Base-by-base conservation (phyloP, 2,888 invertebrate genomes). In the Orthosia incerta region DNA sequence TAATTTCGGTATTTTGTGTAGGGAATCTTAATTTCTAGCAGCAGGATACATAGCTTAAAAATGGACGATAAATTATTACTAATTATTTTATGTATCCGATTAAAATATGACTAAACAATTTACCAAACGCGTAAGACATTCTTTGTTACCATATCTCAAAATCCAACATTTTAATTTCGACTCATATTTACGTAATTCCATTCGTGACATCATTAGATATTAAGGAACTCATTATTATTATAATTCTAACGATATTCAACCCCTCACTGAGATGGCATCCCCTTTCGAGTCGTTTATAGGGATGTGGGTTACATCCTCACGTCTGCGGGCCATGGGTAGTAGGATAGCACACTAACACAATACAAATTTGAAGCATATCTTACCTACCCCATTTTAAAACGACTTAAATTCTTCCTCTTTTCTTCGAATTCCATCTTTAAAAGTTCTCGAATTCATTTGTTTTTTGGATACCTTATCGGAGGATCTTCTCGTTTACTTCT, bases 251-350 rank as follows among this genome's bases (percentile, higher is more conserved):
- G 53, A 67, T 70, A 67, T 70, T 69, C 63, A 67, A 67, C 71
- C 80, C 84, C 66, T 66, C 23, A 31, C 20, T 61, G 59, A 23
- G 48, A 31, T 70, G 26, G 51, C 67, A 76, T 68, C 72, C 84
- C 82, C 61, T 71, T 71, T 26, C 45, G 51, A 55, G 26, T 60
- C 56, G 69, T 70, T 48, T 31, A 56, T 72, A 76, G 80, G 80
- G 60, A 71, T 79, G 51, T 79, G 71, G 79, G 74, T 79, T 79
- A 78, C 57, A 31, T 62, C 51, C 63, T 57, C 50, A 65, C 15
- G 26, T 68, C 46, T 56, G 46, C 56, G 65, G 57, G 66, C 18
- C 56, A 15, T 31, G 55, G 23, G 4, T 46, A 65, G 60, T 56
- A 55, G 26, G n/a, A 68, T 55, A 67, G 39, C 67, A 63, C 61